A percentile compares a stretch with the other conserved stretches of the same genome.
These are phyloP conservation scores for Malacoctenus gilli DNA, from an alignment of 2,797 vertebrate genomes.

Conservation along the genomic window DNA sequence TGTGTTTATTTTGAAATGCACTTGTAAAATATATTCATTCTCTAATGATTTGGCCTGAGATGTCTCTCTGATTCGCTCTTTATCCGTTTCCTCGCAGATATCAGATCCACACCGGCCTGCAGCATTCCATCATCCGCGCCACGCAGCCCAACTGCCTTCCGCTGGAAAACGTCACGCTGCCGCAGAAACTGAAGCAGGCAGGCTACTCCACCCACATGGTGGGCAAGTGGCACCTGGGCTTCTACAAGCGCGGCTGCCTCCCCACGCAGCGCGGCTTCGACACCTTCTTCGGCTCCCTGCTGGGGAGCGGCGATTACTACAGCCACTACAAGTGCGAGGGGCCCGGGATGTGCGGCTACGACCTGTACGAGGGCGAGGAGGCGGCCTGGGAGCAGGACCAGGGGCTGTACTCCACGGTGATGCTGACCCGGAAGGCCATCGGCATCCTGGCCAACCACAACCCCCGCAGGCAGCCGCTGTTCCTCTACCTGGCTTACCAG, in stretches of 20 bases:
- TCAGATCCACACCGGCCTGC: constrained; percentile 98
- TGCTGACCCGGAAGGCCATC: constrained; percentile 92
- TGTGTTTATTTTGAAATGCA: too few species aligned
- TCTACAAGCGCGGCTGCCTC: constrained; percentile 93
- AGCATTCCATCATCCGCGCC: constrained; percentile 95
- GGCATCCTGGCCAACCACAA: constrained; percentile 88
- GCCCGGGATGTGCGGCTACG: constrained; percentile 92
- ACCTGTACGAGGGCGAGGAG: constrained; percentile 92
- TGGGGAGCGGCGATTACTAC: constrained; percentile 96
- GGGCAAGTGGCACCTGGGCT: constrained; percentile 98
- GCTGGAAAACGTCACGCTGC: constrained; percentile 91
- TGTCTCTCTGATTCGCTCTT: constrained; percentile 2
- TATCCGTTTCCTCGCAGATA: constrained; percentile 82
- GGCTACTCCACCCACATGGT: constrained; percentile 98
- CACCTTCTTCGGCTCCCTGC: constrained; percentile 93
- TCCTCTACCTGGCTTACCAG: constrained; percentile 94
- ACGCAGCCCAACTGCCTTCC: constrained; percentile 96
- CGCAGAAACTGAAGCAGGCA: constrained; percentile 91
- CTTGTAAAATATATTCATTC: too few species aligned
- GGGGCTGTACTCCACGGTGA: constrained; percentile 92
- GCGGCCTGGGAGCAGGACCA: constrained; percentile 94
- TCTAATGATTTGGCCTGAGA: too few species aligned
- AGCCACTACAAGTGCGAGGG: constrained; percentile 97
- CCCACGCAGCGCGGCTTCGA: constrained; percentile 95
- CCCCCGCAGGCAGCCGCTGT: constrained; percentile 85